Percentiles rank a stretch among this genome's conserved stretches.
These are phyloP conservation scores for Aplysia californica DNA, from an alignment of 1,140 invertebrate genomes.

Conservation along the genomic window DNA sequence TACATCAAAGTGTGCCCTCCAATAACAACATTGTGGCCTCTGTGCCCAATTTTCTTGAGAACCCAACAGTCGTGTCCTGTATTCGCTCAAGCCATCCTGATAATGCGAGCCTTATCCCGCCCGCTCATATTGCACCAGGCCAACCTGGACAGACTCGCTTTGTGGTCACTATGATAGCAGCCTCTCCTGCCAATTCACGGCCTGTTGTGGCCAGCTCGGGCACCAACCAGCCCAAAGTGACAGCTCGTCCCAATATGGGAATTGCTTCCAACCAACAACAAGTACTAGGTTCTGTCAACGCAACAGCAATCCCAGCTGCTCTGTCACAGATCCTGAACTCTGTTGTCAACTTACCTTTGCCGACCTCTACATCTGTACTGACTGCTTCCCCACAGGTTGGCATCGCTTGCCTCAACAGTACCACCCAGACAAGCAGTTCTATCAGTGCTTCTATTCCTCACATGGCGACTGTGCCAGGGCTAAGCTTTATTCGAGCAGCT, in stretches of 20 bases:
- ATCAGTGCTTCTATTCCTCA: background rate
- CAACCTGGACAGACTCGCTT: background rate
- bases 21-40: background rate
- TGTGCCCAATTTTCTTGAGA: slow-evolving; percentile 23
- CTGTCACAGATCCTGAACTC: background rate
- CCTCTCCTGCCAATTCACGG: background rate
- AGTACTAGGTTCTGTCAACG: background rate
- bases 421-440: background rate
- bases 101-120: background rate
- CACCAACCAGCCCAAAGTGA: background rate
- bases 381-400: background rate
- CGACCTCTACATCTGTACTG: background rate
- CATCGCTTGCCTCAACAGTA: too few relatives aligned
- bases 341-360: background rate
- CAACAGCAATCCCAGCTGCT: background rate
- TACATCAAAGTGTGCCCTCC: background rate
- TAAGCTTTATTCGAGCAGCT: background rate
- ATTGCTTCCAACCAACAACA: background rate
- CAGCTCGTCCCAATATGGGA: too few relatives aligned
- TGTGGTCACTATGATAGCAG: background rate
- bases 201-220: background rate
- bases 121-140: background rate
- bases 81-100: background rate
- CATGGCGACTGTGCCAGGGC: background rate
- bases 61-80: background rate